Base-by-base conservation (phyloP, 1,140 invertebrate genomes). In the Lepidostoma basale region DNA sequence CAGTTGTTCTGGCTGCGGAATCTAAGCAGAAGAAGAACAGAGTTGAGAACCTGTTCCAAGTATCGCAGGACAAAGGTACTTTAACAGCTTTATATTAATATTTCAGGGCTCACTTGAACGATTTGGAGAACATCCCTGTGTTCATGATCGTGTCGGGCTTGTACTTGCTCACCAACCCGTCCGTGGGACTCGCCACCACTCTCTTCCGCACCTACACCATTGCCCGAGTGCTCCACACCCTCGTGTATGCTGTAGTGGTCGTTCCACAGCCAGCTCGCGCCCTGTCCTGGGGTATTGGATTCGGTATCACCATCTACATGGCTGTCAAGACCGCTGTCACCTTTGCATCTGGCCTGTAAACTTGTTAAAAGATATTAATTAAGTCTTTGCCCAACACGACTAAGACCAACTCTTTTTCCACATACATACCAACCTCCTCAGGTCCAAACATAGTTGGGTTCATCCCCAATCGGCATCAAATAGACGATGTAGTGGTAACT, bases 101-200 rank as follows among this genome's bases (percentile, higher is more conserved):
- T 80, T 81, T 69, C 72, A 84, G 90, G 67, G 89, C 89, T 42
- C 90, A 92, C 76, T 76, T 88, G 49, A 92, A 92, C 75, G 91
- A 92, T 74, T 74, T 92, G 72, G 91, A 92, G 78, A 92, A 91
- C 74, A 90, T 92, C 60, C 81, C 88, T 0, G 79, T 86, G 2
- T 92, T 91, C 74, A 83, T 89, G 73, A 74, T 89, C 3, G 76
- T 88, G 14, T 86, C 82, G 5, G 83, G 86, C 1, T 72, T 90
- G 14, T 92, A 90, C 74, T 75, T 89, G 14, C 76, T 85, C 0
- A 90, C 88, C 0, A 81, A 81, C 25, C 90, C 90, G 0, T 73
- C 76, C 20, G 73, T 77, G 2, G 39, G 33, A 2, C 60, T 81
- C 5, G 87, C 87, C 9, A 74, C 78, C 2, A 76, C 76, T n/a